These are phyloP conservation scores for Geotrypetes seraphini DNA, from an alignment of 2,797 vertebrate species.

Conservation along the genomic window DNA sequence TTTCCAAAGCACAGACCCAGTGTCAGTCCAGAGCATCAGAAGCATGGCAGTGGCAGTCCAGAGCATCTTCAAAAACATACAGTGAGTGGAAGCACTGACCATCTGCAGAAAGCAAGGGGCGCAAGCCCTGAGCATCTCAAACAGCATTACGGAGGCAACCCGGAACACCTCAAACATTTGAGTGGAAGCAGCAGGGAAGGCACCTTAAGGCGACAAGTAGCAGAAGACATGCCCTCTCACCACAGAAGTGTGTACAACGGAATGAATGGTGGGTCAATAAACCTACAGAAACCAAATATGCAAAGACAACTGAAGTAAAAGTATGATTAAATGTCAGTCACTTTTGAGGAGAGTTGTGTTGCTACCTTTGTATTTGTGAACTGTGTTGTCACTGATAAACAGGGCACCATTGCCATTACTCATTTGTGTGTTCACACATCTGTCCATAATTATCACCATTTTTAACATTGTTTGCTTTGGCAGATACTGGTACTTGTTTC, in stretches of 20 bases:
- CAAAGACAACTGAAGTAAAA: slow-evolving; percentile 9
- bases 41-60: slow-evolving; percentile 54
- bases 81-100: slow-evolving; percentile 65
- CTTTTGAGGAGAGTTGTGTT: background rate
- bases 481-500: background rate
- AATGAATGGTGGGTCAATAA: slow-evolving; percentile 83
- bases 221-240: slow-evolving; percentile 72
- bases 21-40: slow-evolving; percentile 61
- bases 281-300: slow-evolving; percentile 21
- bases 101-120: slow-evolving; percentile 71
- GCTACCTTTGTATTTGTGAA: background rate
- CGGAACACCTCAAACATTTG: slow-evolving; percentile 68
- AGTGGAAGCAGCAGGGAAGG: slow-evolving; percentile 61
- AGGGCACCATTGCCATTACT: too few species aligned
- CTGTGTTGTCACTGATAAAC: background rate
- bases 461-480: too few species aligned
- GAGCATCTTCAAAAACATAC: slow-evolving; percentile 67
- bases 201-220: slow-evolving; percentile 64
- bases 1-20: slow-evolving; percentile 73
- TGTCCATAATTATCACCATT: too few species aligned
- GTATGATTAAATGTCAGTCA: background rate
- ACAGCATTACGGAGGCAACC: slow-evolving; percentile 63
- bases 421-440: too few species aligned
- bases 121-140: slow-evolving; percentile 80
- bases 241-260: slow-evolving; percentile 90